Evolutionary conservation across 1,140 invertebrate species (phyloP).

Genomic region (Diachasma alloeum): DNA sequence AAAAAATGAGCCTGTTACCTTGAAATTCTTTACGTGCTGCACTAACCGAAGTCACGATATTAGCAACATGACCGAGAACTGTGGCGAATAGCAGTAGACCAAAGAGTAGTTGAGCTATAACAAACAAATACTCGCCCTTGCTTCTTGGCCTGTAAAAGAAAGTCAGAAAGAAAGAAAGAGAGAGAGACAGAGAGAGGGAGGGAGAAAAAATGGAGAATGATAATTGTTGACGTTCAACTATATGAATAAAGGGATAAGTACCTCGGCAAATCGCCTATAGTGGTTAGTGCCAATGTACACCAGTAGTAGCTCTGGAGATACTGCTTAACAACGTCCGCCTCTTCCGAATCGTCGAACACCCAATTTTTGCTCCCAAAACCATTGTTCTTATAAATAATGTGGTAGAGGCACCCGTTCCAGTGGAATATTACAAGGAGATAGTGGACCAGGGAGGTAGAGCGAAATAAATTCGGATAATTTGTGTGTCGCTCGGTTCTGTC

Average conservation of each 20-base stretch:
- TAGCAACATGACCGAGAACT: slow-evolving; percentile 92
- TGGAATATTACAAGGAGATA: slow-evolving; percentile 98
- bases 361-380: slow-evolving; percentile 91
- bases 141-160: slow-evolving; percentile 74
- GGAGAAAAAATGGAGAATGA: not conserved
- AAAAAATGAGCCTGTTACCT: slow-evolving; percentile 69
- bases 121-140: slow-evolving; percentile 90
- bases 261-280: slow-evolving; percentile 75
- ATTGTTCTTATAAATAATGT: slow-evolving; percentile 94
- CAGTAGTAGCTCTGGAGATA: slow-evolving; percentile 98
- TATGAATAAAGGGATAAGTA: slow-evolving; percentile 30
- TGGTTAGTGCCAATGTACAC: slow-evolving; percentile 95
- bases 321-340: slow-evolving; percentile 88
- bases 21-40: slow-evolving; percentile 95
- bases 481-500: slow-evolving; percentile 98
- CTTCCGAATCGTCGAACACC: slow-evolving; percentile 85
- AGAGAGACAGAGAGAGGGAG: not conserved
- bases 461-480: slow-evolving; percentile 98
- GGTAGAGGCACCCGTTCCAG: slow-evolving; percentile 98
- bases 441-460: slow-evolving; percentile 92
- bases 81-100: slow-evolving; percentile 91
- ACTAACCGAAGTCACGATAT: slow-evolving; percentile 94
- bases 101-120: slow-evolving; percentile 89
- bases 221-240: not conserved
- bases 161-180: not conserved